Conservation (phyloP, 2,797 vertebrate genomes). For the Myotis findleyi region DNA sequence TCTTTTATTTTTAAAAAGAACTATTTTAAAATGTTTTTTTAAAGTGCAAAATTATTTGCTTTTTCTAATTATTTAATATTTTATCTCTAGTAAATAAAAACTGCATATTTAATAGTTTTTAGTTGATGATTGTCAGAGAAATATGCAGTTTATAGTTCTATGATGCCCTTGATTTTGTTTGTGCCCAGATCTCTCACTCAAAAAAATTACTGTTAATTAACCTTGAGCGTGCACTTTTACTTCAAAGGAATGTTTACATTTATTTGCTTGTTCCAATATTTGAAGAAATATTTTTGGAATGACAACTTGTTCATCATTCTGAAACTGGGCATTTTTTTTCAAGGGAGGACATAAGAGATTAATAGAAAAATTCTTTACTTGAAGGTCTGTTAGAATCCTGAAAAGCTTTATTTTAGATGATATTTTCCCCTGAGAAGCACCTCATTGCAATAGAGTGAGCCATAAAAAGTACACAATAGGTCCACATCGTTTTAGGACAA, state of each 20-base stretch:
- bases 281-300: conserved; percentile 11
- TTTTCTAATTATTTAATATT: neutral
- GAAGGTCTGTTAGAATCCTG: neutral
- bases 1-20: conserved; percentile 39
- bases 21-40: neutral
- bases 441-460: neutral
- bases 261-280: neutral
- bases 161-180: neutral
- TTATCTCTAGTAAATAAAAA: neutral
- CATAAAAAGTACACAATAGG: neutral
- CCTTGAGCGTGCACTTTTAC: neutral
- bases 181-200: neutral
- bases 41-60: neutral
- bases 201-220: conserved; percentile 24
- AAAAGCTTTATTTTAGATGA: neutral
- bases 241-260: conserved; percentile 16
- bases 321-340: neutral
- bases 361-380: neutral
- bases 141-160: neutral
- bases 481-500: neutral
- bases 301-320: neutral
- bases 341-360: neutral
- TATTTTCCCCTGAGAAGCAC: neutral
- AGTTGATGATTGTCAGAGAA: neutral
- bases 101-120: neutral